These are phyloP conservation scores for Microhierax caerulescens DNA, from an alignment of 2,797 vertebrate species.

Conservation along the genomic window DNA sequence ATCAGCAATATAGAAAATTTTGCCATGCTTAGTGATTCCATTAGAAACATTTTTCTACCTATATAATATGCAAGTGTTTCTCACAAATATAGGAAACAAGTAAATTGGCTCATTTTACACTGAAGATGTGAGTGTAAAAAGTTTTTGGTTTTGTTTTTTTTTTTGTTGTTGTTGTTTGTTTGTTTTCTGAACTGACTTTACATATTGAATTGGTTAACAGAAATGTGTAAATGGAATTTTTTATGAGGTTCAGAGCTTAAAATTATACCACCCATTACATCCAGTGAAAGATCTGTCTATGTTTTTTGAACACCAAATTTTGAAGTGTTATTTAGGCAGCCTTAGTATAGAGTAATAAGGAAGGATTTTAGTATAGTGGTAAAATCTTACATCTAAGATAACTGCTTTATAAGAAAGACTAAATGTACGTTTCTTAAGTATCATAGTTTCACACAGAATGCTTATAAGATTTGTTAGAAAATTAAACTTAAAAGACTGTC, in stretches of 20 bases:
- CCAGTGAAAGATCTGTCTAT: neutral
- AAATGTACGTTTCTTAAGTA: slow-evolving; percentile 9
- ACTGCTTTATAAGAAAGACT: slow-evolving; percentile 11
- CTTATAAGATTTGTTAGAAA: neutral
- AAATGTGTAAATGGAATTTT: neutral
- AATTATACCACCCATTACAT: neutral
- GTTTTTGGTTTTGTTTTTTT: too few relatives aligned
- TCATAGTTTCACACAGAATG: neutral
- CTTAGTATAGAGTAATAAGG: neutral
- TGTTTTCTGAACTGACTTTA: neutral
- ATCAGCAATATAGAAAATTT: neutral
- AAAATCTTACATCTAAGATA: slow-evolving; percentile 35
- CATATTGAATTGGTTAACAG: neutral
- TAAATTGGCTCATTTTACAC: neutral
- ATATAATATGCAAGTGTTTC: neutral
- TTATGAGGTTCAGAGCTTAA: neutral
- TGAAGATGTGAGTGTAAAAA: neutral
- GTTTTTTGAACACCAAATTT: slow-evolving; percentile 13
- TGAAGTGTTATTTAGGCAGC: neutral
- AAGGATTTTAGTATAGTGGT: slow-evolving; percentile 34
- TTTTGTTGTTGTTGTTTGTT: too few relatives aligned
- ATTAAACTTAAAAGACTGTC: neutral
- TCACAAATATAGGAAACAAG: neutral
- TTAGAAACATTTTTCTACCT: neutral
- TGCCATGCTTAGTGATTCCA: neutral